Evolutionary conservation across 1,140 invertebrate species (phyloP).

Genomic region (Drosophila pseudoananassae): DNA sequence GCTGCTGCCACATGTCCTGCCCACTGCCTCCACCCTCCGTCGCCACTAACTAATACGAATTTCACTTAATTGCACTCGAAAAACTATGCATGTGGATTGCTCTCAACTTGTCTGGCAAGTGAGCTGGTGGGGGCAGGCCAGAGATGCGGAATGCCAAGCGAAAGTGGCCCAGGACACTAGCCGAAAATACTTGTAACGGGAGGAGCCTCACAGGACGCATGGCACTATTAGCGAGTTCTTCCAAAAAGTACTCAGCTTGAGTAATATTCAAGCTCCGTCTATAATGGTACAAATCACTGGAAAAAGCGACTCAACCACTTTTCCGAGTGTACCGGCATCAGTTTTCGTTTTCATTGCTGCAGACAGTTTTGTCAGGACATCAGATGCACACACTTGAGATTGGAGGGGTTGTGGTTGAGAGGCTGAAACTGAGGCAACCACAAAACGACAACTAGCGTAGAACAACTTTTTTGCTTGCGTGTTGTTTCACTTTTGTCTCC

Average conservation of each 20-base stretch:
- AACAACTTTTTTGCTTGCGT: slow-evolving; percentile 51
- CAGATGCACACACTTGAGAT: slow-evolving; percentile 36
- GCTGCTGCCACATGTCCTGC: slow-evolving; percentile 51
- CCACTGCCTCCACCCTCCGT: neutral
- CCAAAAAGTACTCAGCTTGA: no score
- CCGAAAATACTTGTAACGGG: slow-evolving; percentile 3
- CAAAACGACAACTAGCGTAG: slow-evolving; percentile 60
- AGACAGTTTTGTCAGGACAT: slow-evolving; percentile 63
- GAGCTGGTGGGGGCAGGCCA: slow-evolving; percentile 17
- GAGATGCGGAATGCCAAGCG: slow-evolving; percentile 8
- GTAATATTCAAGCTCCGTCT: no score
- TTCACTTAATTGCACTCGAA: slow-evolving; percentile 80
- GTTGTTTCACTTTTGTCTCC: slow-evolving; percentile 45
- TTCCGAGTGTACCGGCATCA: slow-evolving; percentile 26
- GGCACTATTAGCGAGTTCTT: neutral
- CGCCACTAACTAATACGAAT: slow-evolving; percentile 71
- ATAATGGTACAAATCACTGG: neutral
- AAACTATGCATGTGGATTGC: slow-evolving; percentile 79
- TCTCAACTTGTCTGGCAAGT: slow-evolving; percentile 67
- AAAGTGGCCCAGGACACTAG: slow-evolving; percentile 23
- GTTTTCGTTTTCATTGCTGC: slow-evolving; percentile 57
- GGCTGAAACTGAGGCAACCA: slow-evolving; percentile 18
- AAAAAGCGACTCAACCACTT: neutral
- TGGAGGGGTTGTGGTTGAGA: neutral
- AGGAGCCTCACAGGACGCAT: no score